These are phyloP conservation scores for Phengaris arion DNA, from an alignment of 2,888 invertebrate genomes.

Conservation along the genomic window DNA sequence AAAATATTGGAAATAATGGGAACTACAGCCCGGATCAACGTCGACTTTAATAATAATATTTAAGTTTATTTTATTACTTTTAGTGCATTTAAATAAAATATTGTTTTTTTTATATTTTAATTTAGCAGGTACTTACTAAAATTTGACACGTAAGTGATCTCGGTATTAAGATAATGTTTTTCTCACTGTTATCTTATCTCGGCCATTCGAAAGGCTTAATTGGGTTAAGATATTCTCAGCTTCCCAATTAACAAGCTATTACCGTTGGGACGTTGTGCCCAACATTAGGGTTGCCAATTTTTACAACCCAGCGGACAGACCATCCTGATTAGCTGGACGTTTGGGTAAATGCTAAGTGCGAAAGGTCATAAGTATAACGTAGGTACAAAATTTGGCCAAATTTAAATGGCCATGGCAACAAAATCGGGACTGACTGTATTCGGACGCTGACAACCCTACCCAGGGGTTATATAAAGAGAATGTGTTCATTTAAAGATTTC, in stretches of 20 bases:
- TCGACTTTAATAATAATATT: too few relatives aligned
- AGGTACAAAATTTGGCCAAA: too few relatives aligned
- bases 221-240: neutral
- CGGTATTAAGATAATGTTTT: neutral
- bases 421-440: neutral
- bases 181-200: slow-evolving; percentile 4
- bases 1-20: too few relatives aligned
- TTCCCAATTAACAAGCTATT: slow-evolving; percentile 14
- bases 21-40: too few relatives aligned
- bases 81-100: too few relatives aligned
- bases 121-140: neutral
- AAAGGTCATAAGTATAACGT: neutral
- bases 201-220: neutral
- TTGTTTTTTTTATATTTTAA: too few relatives aligned
- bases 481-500: slow-evolving; percentile 1
- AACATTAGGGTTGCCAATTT: neutral
- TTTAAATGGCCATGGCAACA: neutral
- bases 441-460: neutral
- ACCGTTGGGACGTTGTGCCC: neutral
- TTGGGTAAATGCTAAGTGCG: neutral
- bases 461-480: neutral
- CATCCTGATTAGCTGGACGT: neutral
- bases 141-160: neutral
- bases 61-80: too few relatives aligned
- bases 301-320: neutral